phyloP scores from a whole-genome alignment of 2,113 vertebrate genomes.

The Mirounga angustirostris region DNA sequence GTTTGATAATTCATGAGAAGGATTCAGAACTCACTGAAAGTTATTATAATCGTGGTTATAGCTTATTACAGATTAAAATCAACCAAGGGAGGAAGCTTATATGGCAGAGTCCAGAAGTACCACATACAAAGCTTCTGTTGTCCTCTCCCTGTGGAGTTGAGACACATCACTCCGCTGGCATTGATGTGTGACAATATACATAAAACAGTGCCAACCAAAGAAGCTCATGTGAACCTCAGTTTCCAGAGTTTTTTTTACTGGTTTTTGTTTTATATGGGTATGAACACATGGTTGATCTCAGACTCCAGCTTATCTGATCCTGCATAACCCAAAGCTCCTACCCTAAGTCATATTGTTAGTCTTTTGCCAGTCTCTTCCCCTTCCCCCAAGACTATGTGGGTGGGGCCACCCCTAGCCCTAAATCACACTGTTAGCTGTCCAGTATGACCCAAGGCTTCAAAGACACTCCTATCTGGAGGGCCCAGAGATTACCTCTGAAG shows the following conservation, averaged over 20 bases:
- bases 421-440: background rate
- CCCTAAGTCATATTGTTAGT: background rate
- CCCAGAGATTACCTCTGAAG: background rate
- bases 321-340: background rate
- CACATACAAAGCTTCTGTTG: background rate
- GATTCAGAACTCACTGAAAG: background rate
- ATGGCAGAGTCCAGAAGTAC: background rate
- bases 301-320: background rate
- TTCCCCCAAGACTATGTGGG: background rate
- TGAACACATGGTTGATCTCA: background rate
- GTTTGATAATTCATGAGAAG: background rate
- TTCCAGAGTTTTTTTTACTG: background rate
- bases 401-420: background rate
- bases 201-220: background rate
- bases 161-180: background rate
- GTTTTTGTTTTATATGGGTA: background rate
- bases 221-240: background rate
- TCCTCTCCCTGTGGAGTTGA: background rate
- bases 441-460: background rate
- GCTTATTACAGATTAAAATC: background rate
- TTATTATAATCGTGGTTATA: background rate
- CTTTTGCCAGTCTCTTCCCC: background rate
- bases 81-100: background rate
- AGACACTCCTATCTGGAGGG: background rate
- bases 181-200: background rate